Conservation (phyloP, 64 coral and sea anemone species). For the Pachyseris speciosa region DNA sequence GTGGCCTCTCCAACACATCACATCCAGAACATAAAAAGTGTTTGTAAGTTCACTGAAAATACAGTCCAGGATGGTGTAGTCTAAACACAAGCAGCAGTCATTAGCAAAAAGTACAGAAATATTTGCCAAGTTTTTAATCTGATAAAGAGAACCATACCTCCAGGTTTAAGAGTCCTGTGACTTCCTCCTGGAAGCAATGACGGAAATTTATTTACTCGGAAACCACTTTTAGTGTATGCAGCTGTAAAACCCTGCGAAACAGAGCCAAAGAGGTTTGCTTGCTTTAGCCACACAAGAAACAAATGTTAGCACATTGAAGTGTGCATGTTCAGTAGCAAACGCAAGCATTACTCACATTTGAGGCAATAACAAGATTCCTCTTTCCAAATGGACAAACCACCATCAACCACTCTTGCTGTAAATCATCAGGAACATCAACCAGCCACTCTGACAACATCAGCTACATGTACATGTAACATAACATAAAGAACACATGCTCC, state of each 20-base stretch:
- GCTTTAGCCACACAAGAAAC: too few species aligned
- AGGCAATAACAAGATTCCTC: slow-evolving; percentile 93
- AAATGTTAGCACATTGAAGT: too few species aligned
- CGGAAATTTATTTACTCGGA: slow-evolving; percentile 65
- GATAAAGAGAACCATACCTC: slow-evolving; percentile 39
- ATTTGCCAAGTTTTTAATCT: too few species aligned
- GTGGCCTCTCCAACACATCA: slow-evolving; percentile 98
- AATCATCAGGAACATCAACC: slow-evolving; percentile 88
- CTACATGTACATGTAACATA: slow-evolving; percentile 41
- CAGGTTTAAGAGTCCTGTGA: slow-evolving; percentile 51
- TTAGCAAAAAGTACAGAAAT: neutral
- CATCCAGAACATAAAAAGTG: slow-evolving; percentile 89
- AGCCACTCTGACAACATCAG: slow-evolving; percentile 99
- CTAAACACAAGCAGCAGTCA: slow-evolving; percentile 40
- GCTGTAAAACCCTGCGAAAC: slow-evolving; percentile 52
- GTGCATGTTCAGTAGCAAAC: too few species aligned
- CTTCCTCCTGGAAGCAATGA: slow-evolving; percentile 70
- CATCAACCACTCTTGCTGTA: slow-evolving; percentile 87
- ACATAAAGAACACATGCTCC: neutral
- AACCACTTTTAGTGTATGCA: slow-evolving; percentile 84
- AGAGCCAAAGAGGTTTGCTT: neutral
- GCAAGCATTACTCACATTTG: slow-evolving; percentile 95
- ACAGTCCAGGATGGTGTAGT: slow-evolving; percentile 97
- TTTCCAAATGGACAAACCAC: slow-evolving; percentile 93
- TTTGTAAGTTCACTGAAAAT: slow-evolving; percentile 85